Evolutionary conservation across 2,888 invertebrate species (phyloP).

Genomic region (Agrilus biguttatus): DNA sequence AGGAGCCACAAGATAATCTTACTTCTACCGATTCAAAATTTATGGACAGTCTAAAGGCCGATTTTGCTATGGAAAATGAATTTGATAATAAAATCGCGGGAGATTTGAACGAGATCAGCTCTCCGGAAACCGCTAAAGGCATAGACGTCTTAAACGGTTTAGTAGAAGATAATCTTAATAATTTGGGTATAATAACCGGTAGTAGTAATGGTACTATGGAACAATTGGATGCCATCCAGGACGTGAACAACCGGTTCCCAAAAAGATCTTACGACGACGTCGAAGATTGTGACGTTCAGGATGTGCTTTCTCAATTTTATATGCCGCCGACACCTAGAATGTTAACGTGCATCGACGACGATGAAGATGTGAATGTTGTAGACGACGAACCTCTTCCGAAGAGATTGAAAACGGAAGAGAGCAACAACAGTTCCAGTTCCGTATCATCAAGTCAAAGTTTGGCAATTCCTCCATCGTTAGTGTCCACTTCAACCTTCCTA

Average conservation of each 20-base stretch:
- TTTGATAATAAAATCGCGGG: constrained; percentile 23
- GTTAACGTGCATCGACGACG: constrained; percentile 52
- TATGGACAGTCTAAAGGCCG: constrained; percentile 14
- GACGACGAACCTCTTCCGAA: constrained; percentile 27
- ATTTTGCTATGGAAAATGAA: constrained; percentile 23
- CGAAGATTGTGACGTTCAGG: constrained; percentile 53
- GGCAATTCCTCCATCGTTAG: too few species aligned
- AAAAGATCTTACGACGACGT: constrained; percentile 42
- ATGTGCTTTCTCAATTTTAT: constrained; percentile 56
- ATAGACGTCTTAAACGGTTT: constrained; percentile 20
- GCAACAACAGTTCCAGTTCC: constrained; percentile 11
- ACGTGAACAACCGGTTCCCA: constrained; percentile 10
- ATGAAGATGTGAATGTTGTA: constrained; percentile 34
- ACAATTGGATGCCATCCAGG: constrained; percentile 6
- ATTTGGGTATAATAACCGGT: constrained; percentile 3
- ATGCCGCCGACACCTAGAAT: constrained; percentile 54
- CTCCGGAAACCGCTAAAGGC: constrained; percentile 17
- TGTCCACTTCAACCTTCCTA: too few species aligned
- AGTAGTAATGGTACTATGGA: constrained; percentile 3
- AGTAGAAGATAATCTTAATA: constrained; percentile 16
- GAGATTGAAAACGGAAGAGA: constrained; percentile 22
- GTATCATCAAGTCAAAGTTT: not conserved
- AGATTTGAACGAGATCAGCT: constrained; percentile 19
- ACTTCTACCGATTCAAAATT: constrained; percentile 14
- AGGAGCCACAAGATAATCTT: constrained; percentile 13